Evolutionary conservation across 1,140 invertebrate genomes (phyloP), one percentile per base, ranked within the genome.

Genomic region (Nomia melanderi): DNA sequence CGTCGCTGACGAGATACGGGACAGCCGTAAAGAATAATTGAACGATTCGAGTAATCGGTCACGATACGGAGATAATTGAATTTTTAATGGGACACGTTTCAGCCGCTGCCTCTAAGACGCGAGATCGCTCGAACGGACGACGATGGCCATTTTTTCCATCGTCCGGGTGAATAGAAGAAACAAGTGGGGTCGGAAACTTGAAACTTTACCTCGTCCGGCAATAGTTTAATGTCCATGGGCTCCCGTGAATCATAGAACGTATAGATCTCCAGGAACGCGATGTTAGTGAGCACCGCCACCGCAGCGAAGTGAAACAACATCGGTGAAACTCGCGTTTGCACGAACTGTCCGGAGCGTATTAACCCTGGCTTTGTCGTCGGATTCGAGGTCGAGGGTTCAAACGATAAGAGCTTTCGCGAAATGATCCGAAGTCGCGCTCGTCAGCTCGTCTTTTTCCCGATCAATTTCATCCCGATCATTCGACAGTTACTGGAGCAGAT

Each of bases 241-340:
- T 70, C 3, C 7, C 57, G 0, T 3, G 23, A 0, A 0, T 60
- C 56, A 11, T 70, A 39, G 7, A 77, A 39, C 14, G 66, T 50
- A 6, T 81, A 65, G 25, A 82, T 14, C 1, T 83, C 76, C 17
- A 83, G n/a, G 47, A 83, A 14, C 0, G 70, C 57, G 27, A 83
- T 71, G 14, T 79, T 83, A 6, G 81, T 53, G 11, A 83, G 27
- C 11, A 79, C 6, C 8, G 62, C 64, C 25, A 62, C 47, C 29
- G 60, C 47, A 25, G 65, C 70, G n/a, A 82, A 27, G 54, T 74
- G 81, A 59, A 83, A 64, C 31, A 79, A 50, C 81, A 83, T 83
- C 31, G 12, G 6, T 1, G 7, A 27, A 47, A 72, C 47, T 50
- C 56, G 17, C 27, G 41, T 36, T 64, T 57, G 14, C 17, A 31